phyloP scores from a whole-genome alignment of 2,113 vertebrate species.

The Dicentrarchus labrax region DNA sequence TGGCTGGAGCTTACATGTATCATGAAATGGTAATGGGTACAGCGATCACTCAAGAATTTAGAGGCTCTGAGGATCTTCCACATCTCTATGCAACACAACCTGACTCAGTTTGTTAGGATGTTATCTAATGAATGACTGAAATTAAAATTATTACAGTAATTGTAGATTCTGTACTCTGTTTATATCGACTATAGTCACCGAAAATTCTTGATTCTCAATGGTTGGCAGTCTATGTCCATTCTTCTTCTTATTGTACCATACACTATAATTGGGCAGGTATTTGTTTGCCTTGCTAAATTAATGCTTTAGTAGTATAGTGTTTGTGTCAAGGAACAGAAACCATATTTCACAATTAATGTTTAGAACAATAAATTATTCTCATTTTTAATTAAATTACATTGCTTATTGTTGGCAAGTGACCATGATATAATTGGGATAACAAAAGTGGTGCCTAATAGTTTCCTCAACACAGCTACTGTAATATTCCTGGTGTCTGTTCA shows the following conservation, averaged over 20 bases:
- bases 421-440: neutral
- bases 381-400: no score
- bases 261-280: neutral
- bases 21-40: slow-evolving; percentile 63
- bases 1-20: slow-evolving; percentile 46
- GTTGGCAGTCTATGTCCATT: neutral
- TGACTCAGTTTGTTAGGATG: neutral
- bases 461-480: neutral
- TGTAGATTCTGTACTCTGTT: slow-evolving; percentile 12
- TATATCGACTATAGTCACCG: neutral
- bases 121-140: slow-evolving; percentile 12
- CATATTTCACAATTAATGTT: neutral
- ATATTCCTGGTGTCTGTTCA: neutral
- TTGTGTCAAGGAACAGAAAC: neutral
- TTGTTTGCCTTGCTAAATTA: neutral
- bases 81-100: slow-evolving; percentile 16
- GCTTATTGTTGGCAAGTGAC: no score
- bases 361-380: no score
- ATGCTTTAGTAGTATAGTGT: neutral
- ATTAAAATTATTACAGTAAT: neutral
- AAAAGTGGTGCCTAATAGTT: neutral
- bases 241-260: neutral
- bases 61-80: slow-evolving; percentile 22
- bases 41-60: slow-evolving; percentile 46
- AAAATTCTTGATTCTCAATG: neutral